phyloP scores from a whole-genome alignment of 2,888 invertebrate genomes.

The Lordiphosa fenestrarum region DNA sequence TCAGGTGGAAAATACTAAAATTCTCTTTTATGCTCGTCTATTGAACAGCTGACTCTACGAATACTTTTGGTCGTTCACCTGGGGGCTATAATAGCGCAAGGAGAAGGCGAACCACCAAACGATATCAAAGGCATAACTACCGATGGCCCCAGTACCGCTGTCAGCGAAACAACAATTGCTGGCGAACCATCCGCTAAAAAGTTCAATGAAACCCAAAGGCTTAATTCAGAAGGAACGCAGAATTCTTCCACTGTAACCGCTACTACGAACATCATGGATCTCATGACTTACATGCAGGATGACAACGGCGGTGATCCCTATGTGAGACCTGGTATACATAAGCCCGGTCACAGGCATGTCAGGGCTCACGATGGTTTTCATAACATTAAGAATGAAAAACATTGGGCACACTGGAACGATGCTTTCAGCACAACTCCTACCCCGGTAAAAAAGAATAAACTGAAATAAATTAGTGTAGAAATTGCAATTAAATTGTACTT shows the following conservation, averaged over 20 bases:
- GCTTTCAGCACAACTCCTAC: conserved; percentile 18
- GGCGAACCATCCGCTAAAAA: too few relatives aligned
- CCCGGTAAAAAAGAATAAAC: not conserved
- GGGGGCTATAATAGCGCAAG: conserved; percentile 6
- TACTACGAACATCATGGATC: conserved; percentile 14
- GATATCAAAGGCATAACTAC: not conserved
- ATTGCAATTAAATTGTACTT: conserved; percentile 21
- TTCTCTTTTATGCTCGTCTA: not conserved
- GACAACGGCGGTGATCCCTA: conserved; percentile 31
- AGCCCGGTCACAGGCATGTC: conserved; percentile 18
- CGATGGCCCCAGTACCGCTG: not conserved
- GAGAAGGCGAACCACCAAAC: conserved; percentile 1
- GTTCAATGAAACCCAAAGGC: too few relatives aligned
- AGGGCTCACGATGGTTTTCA: conserved; percentile 53
- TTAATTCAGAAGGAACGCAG: too few relatives aligned
- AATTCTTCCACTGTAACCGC: not conserved
- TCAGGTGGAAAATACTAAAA: too few relatives aligned
- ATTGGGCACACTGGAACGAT: conserved; percentile 49
- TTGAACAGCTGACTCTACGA: conserved; percentile 17
- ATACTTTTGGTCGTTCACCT: conserved; percentile 12
- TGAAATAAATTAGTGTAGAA: conserved; percentile 21
- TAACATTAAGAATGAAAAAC: conserved; percentile 22
- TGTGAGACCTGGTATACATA: conserved; percentile 8
- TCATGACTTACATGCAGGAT: conserved; percentile 15
- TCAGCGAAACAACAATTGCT: too few relatives aligned